phyloP scores from a whole-genome alignment of 1,140 invertebrate genomes.

The Lithobius niger region DNA sequence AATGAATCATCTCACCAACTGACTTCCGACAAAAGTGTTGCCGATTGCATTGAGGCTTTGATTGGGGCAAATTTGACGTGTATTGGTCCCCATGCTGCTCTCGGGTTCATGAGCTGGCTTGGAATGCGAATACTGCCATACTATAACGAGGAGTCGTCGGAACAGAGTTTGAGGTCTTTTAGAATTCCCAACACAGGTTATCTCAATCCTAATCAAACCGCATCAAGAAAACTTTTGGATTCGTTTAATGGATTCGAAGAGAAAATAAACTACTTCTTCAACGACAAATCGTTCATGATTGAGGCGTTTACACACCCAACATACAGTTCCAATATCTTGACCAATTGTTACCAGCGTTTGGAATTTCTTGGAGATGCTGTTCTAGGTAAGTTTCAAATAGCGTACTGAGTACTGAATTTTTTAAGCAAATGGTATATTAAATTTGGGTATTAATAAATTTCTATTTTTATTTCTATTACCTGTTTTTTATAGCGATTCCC shows the following conservation, averaged over 20 bases:
- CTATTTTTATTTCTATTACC: no score
- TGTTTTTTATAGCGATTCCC: no score
- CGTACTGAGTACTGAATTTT: neutral
- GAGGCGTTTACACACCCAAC: conserved; percentile 41
- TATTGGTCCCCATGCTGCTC: conserved; percentile 39
- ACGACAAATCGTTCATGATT: conserved; percentile 37
- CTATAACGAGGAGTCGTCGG: neutral
- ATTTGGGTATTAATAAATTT: no score
- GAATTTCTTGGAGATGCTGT: conserved; percentile 50
- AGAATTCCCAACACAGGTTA: neutral
- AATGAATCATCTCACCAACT: conserved; percentile 34
- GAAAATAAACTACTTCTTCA: conserved; percentile 51
- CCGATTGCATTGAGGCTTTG: conserved; percentile 71
- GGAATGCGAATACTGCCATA: conserved; percentile 22
- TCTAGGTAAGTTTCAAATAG: conserved; percentile 19
- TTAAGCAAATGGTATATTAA: no score
- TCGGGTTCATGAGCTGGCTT: conserved; percentile 59
- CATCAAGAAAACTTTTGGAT: neutral
- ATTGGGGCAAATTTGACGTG: conserved; percentile 55
- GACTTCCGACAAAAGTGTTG: conserved; percentile 48
- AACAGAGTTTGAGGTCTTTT: neutral
- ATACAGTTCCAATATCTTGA: conserved; percentile 38
- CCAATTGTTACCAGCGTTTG: conserved; percentile 43
- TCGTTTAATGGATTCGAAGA: conserved; percentile 37
- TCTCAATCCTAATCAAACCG: neutral